Evolutionary conservation across 2,888 invertebrate genomes (phyloP), one percentile per base, ranked within the genome.

Genomic region (Agrochola litura): DNA sequence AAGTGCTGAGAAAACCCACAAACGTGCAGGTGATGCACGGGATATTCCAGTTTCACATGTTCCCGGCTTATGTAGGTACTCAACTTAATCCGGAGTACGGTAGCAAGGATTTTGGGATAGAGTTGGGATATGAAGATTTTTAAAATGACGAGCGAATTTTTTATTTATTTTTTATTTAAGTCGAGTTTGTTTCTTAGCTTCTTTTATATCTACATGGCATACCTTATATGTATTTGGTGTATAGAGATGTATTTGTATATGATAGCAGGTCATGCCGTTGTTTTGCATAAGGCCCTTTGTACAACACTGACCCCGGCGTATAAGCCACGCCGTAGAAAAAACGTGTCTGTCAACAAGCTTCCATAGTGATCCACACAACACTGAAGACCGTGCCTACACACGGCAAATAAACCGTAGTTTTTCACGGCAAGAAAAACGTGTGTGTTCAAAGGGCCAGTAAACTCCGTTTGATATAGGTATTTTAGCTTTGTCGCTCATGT

Each of bases 21-120:
- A 67, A 58, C 25, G 73, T 77, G 81, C 67, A 76, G 37, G 64
- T 73, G 79, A 70, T 88, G 83, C 77, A 84, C 25, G 63, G 68
- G 69, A 69, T 68, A 85, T 85, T 81, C 75, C 68, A 81, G 83
- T 77, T 73, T 76, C 73, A 79, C 72, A 83, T 67, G 68, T 43
- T 67, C 73, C 46, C 41, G 52, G 67, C 61, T 70, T 82, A 71
- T 49, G 37, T 52, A 52, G 52, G 37, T 76, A 66, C 67, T 77
- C 76, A 67, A 73, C 41, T 61, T 79, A 77, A 83, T 77, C 81
- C 74, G 12, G 12, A 67, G 25, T 61, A 75, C 12, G 25, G 65
- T 72, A 67, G 69, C 72, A 63, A 66, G 30, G 63, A 66, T 70
- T 83, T 76, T 22, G 0, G 5, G n/a, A 52, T 41, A 30, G 22